phyloP scores from a whole-genome alignment of 2,113 vertebrate genomes.

The Potamarius usumacintae region DNA sequence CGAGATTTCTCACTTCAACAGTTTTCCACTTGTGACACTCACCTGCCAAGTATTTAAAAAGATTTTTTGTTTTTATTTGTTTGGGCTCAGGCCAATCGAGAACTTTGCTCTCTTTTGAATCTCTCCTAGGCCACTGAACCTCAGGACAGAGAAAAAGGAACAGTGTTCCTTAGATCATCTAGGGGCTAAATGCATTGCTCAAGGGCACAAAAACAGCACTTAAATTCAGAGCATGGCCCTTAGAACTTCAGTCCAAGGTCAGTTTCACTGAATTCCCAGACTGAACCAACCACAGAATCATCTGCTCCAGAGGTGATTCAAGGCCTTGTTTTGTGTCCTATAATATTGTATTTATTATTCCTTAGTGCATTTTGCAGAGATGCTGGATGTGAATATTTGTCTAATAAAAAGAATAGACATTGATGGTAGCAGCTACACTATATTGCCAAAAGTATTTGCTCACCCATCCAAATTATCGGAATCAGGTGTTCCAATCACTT shows the following conservation, averaged over 20 bases:
- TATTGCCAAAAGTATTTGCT: too few relatives aligned
- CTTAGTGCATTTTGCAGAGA: not conserved
- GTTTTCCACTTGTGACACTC: not conserved
- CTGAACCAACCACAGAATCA: not conserved
- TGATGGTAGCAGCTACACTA: not conserved
- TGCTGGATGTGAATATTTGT: not conserved
- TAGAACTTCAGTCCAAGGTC: constrained; percentile 17
- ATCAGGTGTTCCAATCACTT: too few relatives aligned
- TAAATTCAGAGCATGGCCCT: not conserved
- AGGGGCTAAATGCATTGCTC: constrained; percentile 14
- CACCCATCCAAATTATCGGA: too few relatives aligned
- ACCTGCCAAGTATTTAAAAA: not conserved
- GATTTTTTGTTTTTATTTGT: not conserved
- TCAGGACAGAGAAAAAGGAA: not conserved
- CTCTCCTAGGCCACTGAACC: not conserved
- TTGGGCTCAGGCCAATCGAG: not conserved
- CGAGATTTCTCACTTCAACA: not conserved
- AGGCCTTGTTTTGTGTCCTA: not conserved
- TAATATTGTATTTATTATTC: not conserved
- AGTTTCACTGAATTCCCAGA: constrained; percentile 11
- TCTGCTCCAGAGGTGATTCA: not conserved
- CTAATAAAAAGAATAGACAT: not conserved
- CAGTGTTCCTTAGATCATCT: not conserved
- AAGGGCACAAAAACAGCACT: not conserved
- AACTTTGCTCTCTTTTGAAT: not conserved